Evolutionary conservation across 2,797 vertebrate genomes (phyloP).

Genomic region (Strix occidentalis): DNA sequence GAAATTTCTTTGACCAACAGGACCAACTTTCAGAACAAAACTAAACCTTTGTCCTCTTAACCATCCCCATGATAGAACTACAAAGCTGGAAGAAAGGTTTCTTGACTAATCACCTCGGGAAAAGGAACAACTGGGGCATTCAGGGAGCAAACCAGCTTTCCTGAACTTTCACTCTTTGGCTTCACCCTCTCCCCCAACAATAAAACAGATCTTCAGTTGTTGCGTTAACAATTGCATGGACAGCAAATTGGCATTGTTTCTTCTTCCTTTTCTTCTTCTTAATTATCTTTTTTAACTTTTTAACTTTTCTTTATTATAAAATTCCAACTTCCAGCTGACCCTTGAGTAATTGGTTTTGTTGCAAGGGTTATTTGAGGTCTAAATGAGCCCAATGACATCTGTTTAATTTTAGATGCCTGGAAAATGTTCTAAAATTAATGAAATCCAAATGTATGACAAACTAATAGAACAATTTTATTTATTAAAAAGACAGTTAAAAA

Average conservation of each 20-base stretch:
- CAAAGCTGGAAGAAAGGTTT: constrained; percentile 26
- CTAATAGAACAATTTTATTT: constrained; percentile 76
- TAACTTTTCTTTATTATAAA: constrained; percentile 62
- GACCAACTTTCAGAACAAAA: not conserved
- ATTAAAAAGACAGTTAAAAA: constrained; percentile 63
- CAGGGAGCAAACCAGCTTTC: constrained; percentile 48
- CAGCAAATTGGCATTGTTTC: constrained; percentile 51
- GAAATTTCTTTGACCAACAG: constrained; percentile 2
- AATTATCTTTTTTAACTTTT: constrained; percentile 39
- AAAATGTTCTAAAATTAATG: constrained; percentile 76
- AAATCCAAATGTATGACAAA: constrained; percentile 74
- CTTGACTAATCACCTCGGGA: not conserved
- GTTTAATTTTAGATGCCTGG: constrained; percentile 78
- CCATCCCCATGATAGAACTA: not conserved
- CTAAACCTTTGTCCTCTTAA: not conserved
- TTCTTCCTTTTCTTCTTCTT: not conserved
- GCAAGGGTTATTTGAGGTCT: constrained; percentile 75
- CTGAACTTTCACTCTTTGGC: not conserved
- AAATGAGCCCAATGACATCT: constrained; percentile 75
- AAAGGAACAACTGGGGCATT: not conserved
- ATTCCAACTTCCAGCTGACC: constrained; percentile 74
- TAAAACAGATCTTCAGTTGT: not conserved
- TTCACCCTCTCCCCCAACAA: not conserved
- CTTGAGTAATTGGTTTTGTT: constrained; percentile 75
- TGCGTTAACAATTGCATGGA: not conserved